Evolutionary conservation across 2,888 invertebrate species (phyloP).

Genomic region (Phymatocera aterrima): DNA sequence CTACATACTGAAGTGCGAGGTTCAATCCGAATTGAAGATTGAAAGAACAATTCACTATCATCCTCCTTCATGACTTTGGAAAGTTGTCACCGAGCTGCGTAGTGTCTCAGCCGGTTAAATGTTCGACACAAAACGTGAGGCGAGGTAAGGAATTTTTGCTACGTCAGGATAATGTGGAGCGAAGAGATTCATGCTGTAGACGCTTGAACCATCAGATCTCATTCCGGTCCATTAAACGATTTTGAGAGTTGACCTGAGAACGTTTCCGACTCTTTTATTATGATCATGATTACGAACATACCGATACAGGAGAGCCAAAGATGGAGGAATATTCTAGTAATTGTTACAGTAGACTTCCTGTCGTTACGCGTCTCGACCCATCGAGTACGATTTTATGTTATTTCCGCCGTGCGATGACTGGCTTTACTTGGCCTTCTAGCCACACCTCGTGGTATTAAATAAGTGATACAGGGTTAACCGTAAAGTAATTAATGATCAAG

Average conservation of each 20-base stretch:
- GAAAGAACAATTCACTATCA: too few species aligned
- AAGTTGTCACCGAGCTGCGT: neutral
- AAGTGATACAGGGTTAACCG: neutral
- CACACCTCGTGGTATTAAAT: constrained; percentile 13
- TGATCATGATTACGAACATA: neutral
- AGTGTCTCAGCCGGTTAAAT: neutral
- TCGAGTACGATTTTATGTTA: constrained; percentile 34
- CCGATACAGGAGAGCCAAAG: neutral
- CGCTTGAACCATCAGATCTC: neutral
- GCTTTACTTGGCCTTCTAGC: neutral
- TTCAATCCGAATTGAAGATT: neutral
- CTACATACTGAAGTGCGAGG: neutral
- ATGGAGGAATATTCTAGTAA: constrained; percentile 8
- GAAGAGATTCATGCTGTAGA: neutral
- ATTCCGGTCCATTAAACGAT: constrained; percentile 36
- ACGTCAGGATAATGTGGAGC: constrained; percentile 9
- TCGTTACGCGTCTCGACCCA: constrained; percentile 29
- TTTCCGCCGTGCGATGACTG: constrained; percentile 33
- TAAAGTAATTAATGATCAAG: neutral
- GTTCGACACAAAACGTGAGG: neutral
- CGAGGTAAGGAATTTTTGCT: neutral
- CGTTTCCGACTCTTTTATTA: neutral
- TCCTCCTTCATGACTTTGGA: neutral
- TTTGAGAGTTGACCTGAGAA: neutral
- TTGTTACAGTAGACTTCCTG: constrained; percentile 30